Percentiles rank a stretch among this genome's conserved stretches.
Evolutionary conservation across 1,140 invertebrate genomes (phyloP).

Genomic region (Octopus sinensis): DNA sequence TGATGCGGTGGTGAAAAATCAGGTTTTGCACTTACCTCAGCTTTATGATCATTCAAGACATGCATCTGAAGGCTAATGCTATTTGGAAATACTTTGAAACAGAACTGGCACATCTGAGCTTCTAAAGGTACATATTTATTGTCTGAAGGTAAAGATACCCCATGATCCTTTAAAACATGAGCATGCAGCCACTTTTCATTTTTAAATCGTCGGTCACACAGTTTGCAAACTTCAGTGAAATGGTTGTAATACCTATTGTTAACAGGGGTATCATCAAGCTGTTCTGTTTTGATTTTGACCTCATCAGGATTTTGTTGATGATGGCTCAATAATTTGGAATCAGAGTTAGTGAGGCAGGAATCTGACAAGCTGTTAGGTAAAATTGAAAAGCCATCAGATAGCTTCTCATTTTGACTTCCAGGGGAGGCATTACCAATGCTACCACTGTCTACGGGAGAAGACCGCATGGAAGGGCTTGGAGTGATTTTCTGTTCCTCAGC

Average conservation of each 20-base stretch:
- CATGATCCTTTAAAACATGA: slow-evolving; percentile 82
- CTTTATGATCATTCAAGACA: slow-evolving; percentile 62
- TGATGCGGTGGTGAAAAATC: slow-evolving; percentile 13
- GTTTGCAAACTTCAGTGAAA: slow-evolving; percentile 65
- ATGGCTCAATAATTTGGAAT: neutral
- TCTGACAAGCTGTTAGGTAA: slow-evolving; percentile 9
- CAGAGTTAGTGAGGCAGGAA: neutral
- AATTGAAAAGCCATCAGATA: neutral
- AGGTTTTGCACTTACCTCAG: slow-evolving; percentile 47
- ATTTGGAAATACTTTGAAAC: slow-evolving; percentile 59
- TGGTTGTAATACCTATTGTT: slow-evolving; percentile 26
- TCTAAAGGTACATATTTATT: slow-evolving; percentile 29
- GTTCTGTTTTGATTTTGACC: slow-evolving; percentile 1
- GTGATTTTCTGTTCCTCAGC: neutral
- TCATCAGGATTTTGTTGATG: neutral
- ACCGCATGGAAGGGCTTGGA: neutral
- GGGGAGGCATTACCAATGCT: neutral
- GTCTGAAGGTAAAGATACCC: slow-evolving; percentile 26
- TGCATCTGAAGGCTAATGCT: slow-evolving; percentile 62
- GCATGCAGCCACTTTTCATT: slow-evolving; percentile 86
- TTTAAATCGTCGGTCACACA: slow-evolving; percentile 83
- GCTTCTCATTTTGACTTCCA: slow-evolving; percentile 8
- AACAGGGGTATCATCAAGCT: neutral
- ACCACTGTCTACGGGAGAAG: slow-evolving; percentile 6
- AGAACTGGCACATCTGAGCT: slow-evolving; percentile 58